Evolutionary conservation across 2,888 invertebrate species (phyloP), one percentile per base, ranked within the genome.

Genomic region (Aromia moschata): DNA sequence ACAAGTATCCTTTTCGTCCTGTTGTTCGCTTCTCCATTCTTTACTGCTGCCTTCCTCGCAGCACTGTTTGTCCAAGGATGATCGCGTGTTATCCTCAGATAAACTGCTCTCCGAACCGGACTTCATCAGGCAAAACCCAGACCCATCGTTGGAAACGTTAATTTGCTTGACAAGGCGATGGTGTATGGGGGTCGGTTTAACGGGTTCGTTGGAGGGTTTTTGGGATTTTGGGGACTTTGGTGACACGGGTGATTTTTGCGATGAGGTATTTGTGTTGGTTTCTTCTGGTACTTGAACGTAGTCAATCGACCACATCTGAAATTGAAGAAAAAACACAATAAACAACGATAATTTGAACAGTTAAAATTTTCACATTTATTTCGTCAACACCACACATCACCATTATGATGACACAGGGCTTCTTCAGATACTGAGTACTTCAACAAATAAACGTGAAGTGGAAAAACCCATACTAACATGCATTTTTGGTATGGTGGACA

Each of bases 291-390:
- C 90, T 84, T 94, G 93, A 43, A 94, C 89, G 78, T 96, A 96
- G 79, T 96, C 96, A 75, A 97, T 87, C 7, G 96, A 95, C 96
- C 97, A 98, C 96, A 98, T 96, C 94, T 95, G 76, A 5, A 73
- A 70, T 33, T 14, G 11, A 52, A 49, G 40, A 45, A 54, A 11
- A 25, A n/a, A n/a, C n/a, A n/a, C n/a, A n/a, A n/a, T n/a, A n/a
- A n/a, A n/a, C n/a, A n/a, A n/a, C n/a, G n/a, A n/a, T n/a, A n/a
- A n/a, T n/a, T n/a, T n/a, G n/a, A n/a, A n/a, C n/a, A n/a, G n/a
- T n/a, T n/a, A n/a, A n/a, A n/a, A n/a, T n/a, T n/a, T n/a, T n/a
- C n/a, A n/a, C n/a, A n/a, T n/a, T n/a, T n/a, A n/a, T n/a, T n/a
- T n/a, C n/a, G n/a, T n/a, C n/a, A n/a, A n/a, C n/a, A n/a, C n/a